Conservation (phyloP, 2,113 vertebrate species). For the Silurus glanis region DNA sequence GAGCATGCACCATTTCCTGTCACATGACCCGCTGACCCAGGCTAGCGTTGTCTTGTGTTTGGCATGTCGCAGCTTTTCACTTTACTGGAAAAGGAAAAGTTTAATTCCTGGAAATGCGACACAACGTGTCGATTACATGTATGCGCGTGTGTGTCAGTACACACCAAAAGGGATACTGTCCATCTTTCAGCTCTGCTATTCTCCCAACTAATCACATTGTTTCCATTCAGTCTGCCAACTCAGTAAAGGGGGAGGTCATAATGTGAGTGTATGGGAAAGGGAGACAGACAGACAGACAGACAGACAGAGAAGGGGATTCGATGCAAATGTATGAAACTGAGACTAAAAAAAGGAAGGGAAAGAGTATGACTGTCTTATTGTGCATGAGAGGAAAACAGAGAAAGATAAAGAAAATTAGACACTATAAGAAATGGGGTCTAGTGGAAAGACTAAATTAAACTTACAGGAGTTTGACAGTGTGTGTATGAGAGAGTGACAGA, state of each 20-base stretch:
- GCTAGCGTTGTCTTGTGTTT: background rate
- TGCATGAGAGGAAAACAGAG: background rate
- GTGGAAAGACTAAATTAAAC: background rate
- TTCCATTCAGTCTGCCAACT: slow-evolving; percentile 42
- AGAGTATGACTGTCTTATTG: background rate
- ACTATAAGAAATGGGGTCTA: background rate
- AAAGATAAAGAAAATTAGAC: background rate
- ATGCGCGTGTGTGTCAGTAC: background rate
- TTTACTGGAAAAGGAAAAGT: background rate
- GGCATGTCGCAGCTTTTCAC: background rate
- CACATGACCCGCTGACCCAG: slow-evolving; percentile 53
- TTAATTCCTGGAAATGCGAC: background rate
- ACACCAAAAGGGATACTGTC: background rate
- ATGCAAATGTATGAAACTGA: too few relatives aligned
- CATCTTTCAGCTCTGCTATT: slow-evolving; percentile 15
- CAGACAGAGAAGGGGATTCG: background rate
- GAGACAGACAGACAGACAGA: background rate
- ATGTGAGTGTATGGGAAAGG: too few relatives aligned
- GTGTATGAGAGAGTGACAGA: background rate
- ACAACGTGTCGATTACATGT: background rate
- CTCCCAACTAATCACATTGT: slow-evolving; percentile 36
- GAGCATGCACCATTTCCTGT: slow-evolving; percentile 50
- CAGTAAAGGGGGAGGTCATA: background rate
- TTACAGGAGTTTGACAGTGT: background rate
- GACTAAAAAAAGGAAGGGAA: background rate